A percentile compares a stretch with the other conserved stretches of the same genome.
Conservation (phyloP, 2,113 vertebrate species). For the Probosciger aterrimus region DNA sequence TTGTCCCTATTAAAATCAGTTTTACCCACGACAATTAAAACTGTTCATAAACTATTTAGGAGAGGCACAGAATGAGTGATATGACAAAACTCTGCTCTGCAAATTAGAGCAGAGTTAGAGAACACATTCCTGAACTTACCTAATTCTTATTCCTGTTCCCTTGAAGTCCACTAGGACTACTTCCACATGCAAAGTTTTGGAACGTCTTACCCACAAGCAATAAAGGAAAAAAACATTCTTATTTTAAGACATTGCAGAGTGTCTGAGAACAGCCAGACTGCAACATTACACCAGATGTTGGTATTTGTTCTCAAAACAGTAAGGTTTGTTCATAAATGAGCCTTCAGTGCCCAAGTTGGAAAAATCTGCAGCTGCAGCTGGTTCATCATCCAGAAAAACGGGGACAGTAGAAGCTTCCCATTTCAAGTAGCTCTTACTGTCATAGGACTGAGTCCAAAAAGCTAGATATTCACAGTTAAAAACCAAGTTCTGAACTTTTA, state of each 20-base stretch:
- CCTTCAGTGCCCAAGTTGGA: neutral
- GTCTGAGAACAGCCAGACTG: neutral
- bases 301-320: neutral
- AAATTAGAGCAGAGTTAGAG: neutral
- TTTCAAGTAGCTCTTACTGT: neutral
- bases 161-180: neutral
- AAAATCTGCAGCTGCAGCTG: neutral
- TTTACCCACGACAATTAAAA: neutral
- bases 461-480: neutral
- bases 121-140: neutral
- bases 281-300: neutral
- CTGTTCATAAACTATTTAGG: neutral
- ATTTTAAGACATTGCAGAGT: neutral
- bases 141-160: neutral
- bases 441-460: neutral
- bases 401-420: neutral
- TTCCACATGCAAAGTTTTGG: neutral
- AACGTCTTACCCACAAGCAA: neutral
- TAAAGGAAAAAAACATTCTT: neutral
- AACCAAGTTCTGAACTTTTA: neutral
- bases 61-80: neutral
- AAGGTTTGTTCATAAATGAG: neutral
- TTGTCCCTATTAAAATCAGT: neutral
- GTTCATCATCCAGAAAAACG: neutral
- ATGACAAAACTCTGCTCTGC: neutral